Conservation (phyloP, 2,797 vertebrate genomes). For the Xenops minutus region DNA sequence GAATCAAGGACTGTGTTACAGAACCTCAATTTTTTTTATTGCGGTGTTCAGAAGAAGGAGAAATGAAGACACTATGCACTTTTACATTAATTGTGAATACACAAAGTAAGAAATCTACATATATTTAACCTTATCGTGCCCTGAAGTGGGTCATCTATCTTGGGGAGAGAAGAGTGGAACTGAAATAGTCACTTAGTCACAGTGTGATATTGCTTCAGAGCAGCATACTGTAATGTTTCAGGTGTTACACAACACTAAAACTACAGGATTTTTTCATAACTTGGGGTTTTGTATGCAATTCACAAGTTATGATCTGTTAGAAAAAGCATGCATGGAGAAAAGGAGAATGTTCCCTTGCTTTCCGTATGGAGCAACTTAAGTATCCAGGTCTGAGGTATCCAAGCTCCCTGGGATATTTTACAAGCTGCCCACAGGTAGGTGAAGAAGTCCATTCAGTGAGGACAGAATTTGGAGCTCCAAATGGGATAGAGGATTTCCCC, state of each 20-base stretch:
- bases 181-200: neutral
- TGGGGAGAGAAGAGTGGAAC: neutral
- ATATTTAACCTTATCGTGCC: rapidly evolving
- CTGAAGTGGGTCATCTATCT: neutral
- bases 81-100: neutral
- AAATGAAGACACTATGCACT: neutral
- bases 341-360: neutral
- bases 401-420: neutral
- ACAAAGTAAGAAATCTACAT: neutral
- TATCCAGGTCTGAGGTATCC: neutral
- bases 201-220: neutral
- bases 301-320: neutral
- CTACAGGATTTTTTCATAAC: neutral
- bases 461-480: neutral
- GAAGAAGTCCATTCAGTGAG: neutral
- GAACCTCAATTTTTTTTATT: neutral
- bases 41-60: neutral
- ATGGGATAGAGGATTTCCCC: neutral
- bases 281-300: neutral
- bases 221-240: neutral
- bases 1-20: neutral
- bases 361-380: neutral
- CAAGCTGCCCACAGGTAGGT: neutral
- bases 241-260: neutral
- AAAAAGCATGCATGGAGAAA: neutral